These are phyloP conservation scores for Drosophila lowei DNA, from an alignment of 1,140 invertebrate species.

Conservation along the genomic window DNA sequence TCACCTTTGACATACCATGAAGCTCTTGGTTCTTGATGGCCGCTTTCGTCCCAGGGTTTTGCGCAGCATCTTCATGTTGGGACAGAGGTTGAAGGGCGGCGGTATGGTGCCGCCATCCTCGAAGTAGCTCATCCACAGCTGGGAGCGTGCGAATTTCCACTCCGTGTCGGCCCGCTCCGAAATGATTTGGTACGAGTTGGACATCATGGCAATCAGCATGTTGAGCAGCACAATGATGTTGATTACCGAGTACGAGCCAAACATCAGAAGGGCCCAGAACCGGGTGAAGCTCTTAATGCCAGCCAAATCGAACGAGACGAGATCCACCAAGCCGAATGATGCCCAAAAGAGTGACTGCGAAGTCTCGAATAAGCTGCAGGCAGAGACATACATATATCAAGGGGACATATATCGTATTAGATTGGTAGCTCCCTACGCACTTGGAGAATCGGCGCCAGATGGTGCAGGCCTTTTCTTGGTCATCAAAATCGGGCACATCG, in stretches of 20 bases:
- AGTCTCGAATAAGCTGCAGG: conserved; percentile 94
- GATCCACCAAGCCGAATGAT: conserved; percentile 94
- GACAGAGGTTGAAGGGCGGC: conserved; percentile 94
- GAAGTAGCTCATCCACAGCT: conserved; percentile 97
- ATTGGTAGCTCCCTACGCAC: conserved; percentile 83
- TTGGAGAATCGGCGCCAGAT: conserved; percentile 94
- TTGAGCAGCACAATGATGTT: conserved; percentile 96
- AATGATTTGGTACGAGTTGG: conserved; percentile 96
- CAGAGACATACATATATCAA: conserved; percentile 4
- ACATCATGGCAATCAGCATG: conserved; percentile 98
- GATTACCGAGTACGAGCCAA: conserved; percentile 95
- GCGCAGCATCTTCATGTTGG: conserved; percentile 87
- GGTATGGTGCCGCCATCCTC: conserved; percentile 93
- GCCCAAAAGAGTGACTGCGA: conserved; percentile 97
- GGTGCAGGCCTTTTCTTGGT: conserved; percentile 91
- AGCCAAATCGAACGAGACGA: conserved; percentile 92
- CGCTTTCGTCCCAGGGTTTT: conserved; percentile 81
- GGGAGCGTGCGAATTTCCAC: conserved; percentile 96
- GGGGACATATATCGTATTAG: neutral
- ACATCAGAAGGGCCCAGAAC: conserved; percentile 94
- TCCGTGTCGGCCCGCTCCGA: conserved; percentile 94
- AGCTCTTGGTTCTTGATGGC: conserved; percentile 84
- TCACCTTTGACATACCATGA: conserved; percentile 79
- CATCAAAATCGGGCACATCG: conserved; percentile 89
- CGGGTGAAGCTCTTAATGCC: conserved; percentile 94